Conservation (phyloP, 2,113 vertebrate genomes). For the Pollachius pollachius region DNA sequence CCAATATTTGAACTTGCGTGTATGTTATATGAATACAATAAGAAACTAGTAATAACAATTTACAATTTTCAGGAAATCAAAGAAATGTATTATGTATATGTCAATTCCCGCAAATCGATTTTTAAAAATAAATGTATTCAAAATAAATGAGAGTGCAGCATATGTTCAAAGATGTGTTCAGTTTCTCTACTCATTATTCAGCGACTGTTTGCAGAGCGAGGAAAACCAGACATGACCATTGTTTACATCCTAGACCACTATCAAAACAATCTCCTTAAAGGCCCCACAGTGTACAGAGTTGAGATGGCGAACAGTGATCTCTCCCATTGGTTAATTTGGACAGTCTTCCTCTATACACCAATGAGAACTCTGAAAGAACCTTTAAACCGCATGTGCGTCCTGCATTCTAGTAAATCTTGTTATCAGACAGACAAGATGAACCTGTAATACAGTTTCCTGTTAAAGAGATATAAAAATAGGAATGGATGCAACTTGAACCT, state of each 20-base stretch:
- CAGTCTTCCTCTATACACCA: constrained; percentile 37
- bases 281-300: constrained; percentile 39
- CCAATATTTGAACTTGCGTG: background rate
- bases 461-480: too few species aligned
- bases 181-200: too few species aligned
- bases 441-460: background rate
- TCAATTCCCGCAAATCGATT: too few species aligned
- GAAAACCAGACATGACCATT: constrained; percentile 24
- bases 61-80: too few species aligned
- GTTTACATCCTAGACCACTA: constrained; percentile 23
- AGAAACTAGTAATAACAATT: too few species aligned
- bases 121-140: too few species aligned
- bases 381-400: constrained; percentile 11
- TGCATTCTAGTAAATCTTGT: background rate
- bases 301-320: constrained; percentile 34
- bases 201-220: background rate
- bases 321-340: constrained; percentile 14
- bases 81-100: too few species aligned
- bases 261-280: constrained; percentile 16
- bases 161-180: too few species aligned
- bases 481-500: too few species aligned
- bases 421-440: background rate
- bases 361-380: constrained; percentile 11
- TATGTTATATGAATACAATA: too few species aligned
- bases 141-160: too few species aligned